These are phyloP conservation scores for Lycaon pictus DNA, from an alignment of 2,113 vertebrate genomes.

Conservation along the genomic window DNA sequence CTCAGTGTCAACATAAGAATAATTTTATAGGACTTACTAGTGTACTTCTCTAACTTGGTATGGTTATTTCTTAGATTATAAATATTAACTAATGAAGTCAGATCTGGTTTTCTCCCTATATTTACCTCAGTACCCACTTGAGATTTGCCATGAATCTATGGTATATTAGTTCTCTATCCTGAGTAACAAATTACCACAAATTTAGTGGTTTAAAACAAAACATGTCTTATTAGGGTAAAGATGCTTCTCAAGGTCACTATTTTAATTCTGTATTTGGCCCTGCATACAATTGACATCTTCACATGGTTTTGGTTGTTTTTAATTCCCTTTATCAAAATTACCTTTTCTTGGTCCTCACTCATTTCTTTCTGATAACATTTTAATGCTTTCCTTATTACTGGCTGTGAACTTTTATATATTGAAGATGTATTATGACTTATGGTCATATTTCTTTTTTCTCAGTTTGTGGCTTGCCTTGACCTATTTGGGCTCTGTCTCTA, in stretches of 20 bases:
- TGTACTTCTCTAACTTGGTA: neutral
- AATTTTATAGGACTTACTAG: neutral
- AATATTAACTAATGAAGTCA: neutral
- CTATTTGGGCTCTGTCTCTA: neutral
- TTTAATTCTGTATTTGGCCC: neutral
- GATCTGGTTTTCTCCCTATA: neutral
- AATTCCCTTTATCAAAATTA: neutral
- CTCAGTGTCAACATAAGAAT: neutral
- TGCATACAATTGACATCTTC: neutral
- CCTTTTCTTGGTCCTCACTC: neutral
- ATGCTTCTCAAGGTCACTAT: neutral
- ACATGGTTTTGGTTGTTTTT: neutral
- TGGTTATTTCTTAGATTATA: neutral
- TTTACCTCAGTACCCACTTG: neutral
- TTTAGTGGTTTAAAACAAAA: neutral
- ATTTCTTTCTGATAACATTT: neutral
- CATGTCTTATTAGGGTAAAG: neutral
- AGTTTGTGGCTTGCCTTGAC: neutral
- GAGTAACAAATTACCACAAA: neutral
- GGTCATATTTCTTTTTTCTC: neutral
- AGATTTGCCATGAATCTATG: neutral
- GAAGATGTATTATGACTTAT: neutral
- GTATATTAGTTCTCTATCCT: neutral
- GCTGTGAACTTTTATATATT: neutral
- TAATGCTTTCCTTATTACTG: neutral